Evolutionary conservation across 2,888 invertebrate species (phyloP).

Genomic region (Drosophila meridionalis): DNA sequence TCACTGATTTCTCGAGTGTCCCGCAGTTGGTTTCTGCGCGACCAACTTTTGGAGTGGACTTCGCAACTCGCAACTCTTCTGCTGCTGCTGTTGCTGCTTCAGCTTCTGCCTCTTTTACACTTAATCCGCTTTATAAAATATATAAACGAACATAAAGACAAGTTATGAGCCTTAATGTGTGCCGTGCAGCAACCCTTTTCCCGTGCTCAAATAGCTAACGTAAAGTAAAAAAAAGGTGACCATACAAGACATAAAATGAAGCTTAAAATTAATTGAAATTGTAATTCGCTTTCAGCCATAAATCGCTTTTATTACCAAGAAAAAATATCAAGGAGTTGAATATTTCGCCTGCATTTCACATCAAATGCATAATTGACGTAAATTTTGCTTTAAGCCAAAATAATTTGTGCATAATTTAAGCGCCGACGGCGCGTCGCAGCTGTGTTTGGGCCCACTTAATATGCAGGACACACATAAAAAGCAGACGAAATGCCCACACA

Average conservation of each 20-base stretch:
- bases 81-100: background rate
- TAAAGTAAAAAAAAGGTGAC: conserved; percentile 21
- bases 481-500: conserved; percentile 17
- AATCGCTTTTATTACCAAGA: conserved; percentile 42
- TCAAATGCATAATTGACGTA: conserved; percentile 68
- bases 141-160: conserved; percentile 43
- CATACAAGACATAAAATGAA: conserved; percentile 46
- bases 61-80: conserved; percentile 19
- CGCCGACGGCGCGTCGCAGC: conserved; percentile 20
- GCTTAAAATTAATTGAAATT: conserved; percentile 80
- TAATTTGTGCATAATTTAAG: conserved; percentile 66
- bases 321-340: conserved; percentile 1
- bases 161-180: conserved; percentile 61
- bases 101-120: conserved; percentile 11
- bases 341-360: conserved; percentile 35
- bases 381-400: conserved; percentile 63
- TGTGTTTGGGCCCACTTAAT: conserved; percentile 41
- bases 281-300: conserved; percentile 39
- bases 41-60: conserved; percentile 57
- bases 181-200: conserved; percentile 45
- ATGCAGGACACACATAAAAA: conserved; percentile 52
- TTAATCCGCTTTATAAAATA: conserved; percentile 64
- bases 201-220: conserved; percentile 1
- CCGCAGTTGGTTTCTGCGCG: conserved; percentile 44
- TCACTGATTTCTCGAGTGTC: conserved; percentile 55